These are phyloP conservation scores for Theocolax elegans DNA, from an alignment of 1,140 invertebrate species.

Conservation along the genomic window DNA sequence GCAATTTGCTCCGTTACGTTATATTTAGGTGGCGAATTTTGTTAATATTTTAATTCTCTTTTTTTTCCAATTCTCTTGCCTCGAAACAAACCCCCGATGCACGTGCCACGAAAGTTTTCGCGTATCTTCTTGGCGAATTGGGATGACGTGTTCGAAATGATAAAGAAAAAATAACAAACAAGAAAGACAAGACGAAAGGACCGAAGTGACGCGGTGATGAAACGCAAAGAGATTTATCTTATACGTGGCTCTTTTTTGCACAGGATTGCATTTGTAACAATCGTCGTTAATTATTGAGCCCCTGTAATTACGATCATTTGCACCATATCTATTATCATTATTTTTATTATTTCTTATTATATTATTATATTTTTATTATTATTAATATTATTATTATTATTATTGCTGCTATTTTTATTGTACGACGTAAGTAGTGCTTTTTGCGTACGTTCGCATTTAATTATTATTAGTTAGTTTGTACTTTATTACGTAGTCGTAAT, in stretches of 20 bases:
- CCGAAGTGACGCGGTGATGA: constrained; percentile 31
- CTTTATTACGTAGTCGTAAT: constrained; percentile 32
- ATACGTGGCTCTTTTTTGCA: constrained; percentile 21
- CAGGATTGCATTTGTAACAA: constrained; percentile 31
- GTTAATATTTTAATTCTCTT: constrained; percentile 28
- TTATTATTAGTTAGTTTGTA: constrained; percentile 34
- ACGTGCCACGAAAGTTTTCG: background rate
- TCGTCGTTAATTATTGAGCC: constrained; percentile 26
- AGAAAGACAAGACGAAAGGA: too few relatives aligned
- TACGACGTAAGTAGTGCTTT: constrained; percentile 34
- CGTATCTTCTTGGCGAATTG: constrained; percentile 1
- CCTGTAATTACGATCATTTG: constrained; percentile 29
- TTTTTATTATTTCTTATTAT: background rate
- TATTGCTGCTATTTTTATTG: constrained; percentile 36
- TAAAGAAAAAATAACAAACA: constrained; percentile 1
- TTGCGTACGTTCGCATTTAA: constrained; percentile 33
- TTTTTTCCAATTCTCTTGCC: constrained; percentile 37
- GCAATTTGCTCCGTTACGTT: constrained; percentile 13
- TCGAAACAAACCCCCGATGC: constrained; percentile 8
- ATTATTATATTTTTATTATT: constrained; percentile 11
- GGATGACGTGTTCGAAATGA: background rate
- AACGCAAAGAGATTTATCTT: background rate
- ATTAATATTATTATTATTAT: constrained; percentile 25
- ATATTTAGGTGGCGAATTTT: constrained; percentile 24
- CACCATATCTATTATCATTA: constrained; percentile 26